A percentile compares a stretch with the other conserved stretches of the same genome.
These are phyloP conservation scores for Melinaea marsaeus DNA, from an alignment of 2,888 invertebrate genomes.

Conservation along the genomic window DNA sequence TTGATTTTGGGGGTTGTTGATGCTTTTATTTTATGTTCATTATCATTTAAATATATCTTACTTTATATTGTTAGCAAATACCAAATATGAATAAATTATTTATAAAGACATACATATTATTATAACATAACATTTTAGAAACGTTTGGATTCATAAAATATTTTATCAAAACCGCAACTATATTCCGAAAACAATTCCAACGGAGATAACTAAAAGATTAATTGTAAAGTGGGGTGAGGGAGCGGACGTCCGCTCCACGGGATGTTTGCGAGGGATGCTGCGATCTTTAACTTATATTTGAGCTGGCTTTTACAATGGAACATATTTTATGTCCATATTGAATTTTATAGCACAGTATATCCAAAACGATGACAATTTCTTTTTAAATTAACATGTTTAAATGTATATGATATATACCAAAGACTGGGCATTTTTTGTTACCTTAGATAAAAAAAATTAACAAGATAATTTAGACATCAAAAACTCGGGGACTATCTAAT, in stretches of 20 bases:
- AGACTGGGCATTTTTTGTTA: too few relatives aligned
- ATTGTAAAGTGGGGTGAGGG: conserved; percentile 54
- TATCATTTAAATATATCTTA: not conserved
- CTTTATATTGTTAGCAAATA: not conserved
- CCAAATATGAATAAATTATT: too few relatives aligned
- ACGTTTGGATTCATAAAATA: conserved; percentile 4
- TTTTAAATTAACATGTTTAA: too few relatives aligned
- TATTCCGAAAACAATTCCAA: conserved; percentile 36
- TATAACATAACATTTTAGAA: too few relatives aligned
- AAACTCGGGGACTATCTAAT: too few relatives aligned
- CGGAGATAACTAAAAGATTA: conserved; percentile 54
- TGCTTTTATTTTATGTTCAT: not conserved
- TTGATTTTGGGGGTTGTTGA: conserved; percentile 40
- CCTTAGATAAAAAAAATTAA: too few relatives aligned
- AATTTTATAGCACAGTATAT: not conserved
- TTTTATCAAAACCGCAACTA: conserved; percentile 26
- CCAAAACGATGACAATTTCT: too few relatives aligned
- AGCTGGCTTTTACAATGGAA: conserved; percentile 16
- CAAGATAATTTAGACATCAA: too few relatives aligned
- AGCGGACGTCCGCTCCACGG: conserved; percentile 54
- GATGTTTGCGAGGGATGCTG: conserved; percentile 28
- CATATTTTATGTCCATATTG: conserved; percentile 5
- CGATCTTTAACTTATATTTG: conserved; percentile 27
- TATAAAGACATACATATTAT: too few relatives aligned
- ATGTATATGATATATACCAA: too few relatives aligned